Conservation (phyloP, 2,797 vertebrate genomes). For the Anomalospiza imberbis region DNA sequence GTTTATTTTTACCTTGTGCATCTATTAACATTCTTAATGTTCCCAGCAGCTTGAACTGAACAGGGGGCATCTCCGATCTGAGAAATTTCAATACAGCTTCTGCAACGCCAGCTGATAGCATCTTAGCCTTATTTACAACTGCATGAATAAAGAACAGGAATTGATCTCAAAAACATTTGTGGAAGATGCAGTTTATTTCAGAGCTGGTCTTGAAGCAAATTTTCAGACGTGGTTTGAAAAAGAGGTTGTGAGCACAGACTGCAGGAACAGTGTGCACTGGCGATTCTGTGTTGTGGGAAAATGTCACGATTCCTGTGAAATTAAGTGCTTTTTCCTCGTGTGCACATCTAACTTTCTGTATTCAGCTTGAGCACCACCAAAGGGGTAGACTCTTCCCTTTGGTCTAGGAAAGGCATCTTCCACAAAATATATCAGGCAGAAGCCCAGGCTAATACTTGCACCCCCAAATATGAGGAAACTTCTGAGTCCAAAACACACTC, state of each 20-base stretch:
- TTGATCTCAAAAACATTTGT: conserved; percentile 7
- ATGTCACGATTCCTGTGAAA: background rate
- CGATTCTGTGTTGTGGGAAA: background rate
- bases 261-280: background rate
- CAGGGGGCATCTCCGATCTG: conserved; percentile 97
- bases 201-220: background rate
- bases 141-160: conserved; percentile 59
- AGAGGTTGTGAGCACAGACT: background rate
- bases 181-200: conserved; percentile 12
- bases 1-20: conserved; percentile 89
- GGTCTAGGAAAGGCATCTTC: background rate
- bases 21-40: conserved; percentile 98
- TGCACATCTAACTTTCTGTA: background rate
- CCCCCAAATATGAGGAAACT: background rate
- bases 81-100: conserved; percentile 94
- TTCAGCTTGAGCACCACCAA: background rate
- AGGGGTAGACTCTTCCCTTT: background rate
- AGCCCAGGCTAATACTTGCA: background rate
- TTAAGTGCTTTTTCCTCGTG: background rate
- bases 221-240: background rate
- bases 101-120: conserved; percentile 93
- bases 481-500: background rate
- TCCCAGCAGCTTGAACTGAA: conserved; percentile 97
- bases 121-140: conserved; percentile 99
- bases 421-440: background rate